phyloP scores from a whole-genome alignment of 2,113 vertebrate species.

The Siniperca chuatsi region DNA sequence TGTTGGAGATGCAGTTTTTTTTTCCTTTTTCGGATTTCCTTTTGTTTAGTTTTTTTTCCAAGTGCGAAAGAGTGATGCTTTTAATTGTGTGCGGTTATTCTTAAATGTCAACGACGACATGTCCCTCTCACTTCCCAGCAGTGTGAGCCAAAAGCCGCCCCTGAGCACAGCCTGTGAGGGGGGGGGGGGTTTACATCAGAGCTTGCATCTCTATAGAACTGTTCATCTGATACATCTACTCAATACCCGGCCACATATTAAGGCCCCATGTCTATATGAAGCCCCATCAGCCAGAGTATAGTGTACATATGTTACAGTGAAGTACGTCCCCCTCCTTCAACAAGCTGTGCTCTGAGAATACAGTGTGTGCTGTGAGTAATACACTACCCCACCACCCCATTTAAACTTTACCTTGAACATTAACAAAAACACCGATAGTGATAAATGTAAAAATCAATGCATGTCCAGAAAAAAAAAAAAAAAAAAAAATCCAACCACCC shows the following conservation, averaged over 20 bases:
- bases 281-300: constrained; percentile 1
- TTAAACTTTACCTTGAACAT: constrained; percentile 66
- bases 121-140: constrained; percentile 85
- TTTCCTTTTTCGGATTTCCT: constrained; percentile 35
- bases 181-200: background rate
- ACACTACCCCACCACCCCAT: constrained; percentile 66
- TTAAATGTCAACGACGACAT: constrained; percentile 58
- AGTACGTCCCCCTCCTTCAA: constrained; percentile 12
- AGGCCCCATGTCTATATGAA: background rate
- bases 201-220: background rate
- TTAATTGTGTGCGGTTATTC: constrained; percentile 56
- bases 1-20: constrained; percentile 52
- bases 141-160: constrained; percentile 81
- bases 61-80: constrained; percentile 58
- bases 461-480: constrained; percentile 41
- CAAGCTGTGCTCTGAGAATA: constrained; percentile 78
- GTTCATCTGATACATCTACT: background rate
- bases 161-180: constrained; percentile 68
- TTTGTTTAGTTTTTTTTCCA: constrained; percentile 34
- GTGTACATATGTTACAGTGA: constrained; percentile 15
- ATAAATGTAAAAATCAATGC: constrained; percentile 58
- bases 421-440: constrained; percentile 64
- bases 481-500: constrained; percentile 18
- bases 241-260: background rate
- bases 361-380: constrained; percentile 77